Base-by-base conservation (phyloP, 2,113 vertebrate genomes). In the Struthio camelus region DNA sequence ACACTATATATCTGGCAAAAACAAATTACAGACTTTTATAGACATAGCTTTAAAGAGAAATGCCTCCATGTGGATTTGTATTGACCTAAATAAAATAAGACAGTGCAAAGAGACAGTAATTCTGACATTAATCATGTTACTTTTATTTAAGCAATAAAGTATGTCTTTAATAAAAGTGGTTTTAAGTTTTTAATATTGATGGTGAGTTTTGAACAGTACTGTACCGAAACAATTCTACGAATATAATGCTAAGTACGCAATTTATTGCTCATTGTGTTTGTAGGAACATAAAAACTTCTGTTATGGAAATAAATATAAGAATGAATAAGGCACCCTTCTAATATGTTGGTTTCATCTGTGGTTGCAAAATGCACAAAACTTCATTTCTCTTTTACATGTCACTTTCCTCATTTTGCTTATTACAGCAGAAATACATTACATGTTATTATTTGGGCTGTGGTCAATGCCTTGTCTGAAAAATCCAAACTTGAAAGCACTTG, bases 261-360 rank as follows among this genome's bases (percentile, higher is more conserved):
- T 46, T 96, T 95, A 95, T 95, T 96, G 94, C 92, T 96, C 3
- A 32, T 79, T 85, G 50, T 4, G 86, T 94, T 76, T 89, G 77
- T 80, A 73, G 64, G 15, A 91, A 85, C 75, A 51, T 70, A 75
- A 48, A 58, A 46, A 62, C 24, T 67, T 81, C 17, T 67, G 56
- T 87, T 17, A 51, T 85, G 67, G 72, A 87, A 85, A 94, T 78
- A 9, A 75, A 85, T 80, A 32, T 71, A 70, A 67, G 75, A 92
- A 79, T 80, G 93, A 93, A 92, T 95, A 96, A 97, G 95, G 96
- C 91, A 90, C 81, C 92, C 90, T 84, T 89, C 80, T 82, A 87
- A 56, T 76, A 75, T 0, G 3, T 44, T 66, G 65, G 44, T 85
- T 89, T 85, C n/a, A 56, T 44, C 23, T 85, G 53, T 36, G 83